Base-by-base conservation (phyloP, 92 coral and sea anemone species). In the Epizoanthus ramosus region DNA sequence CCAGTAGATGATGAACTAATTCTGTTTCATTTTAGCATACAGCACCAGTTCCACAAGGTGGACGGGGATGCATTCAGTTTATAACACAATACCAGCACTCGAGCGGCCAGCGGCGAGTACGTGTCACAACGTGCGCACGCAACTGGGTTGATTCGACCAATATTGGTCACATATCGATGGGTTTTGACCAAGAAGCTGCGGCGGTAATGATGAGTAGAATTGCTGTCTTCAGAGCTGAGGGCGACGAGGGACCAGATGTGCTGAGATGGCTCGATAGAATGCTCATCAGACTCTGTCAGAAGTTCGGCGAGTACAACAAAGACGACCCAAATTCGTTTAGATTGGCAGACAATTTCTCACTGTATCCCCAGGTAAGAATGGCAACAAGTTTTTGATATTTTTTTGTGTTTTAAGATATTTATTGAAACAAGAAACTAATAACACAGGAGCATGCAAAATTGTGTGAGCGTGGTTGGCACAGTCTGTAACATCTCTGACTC, bases 11-110 rank as follows among this genome's bases (percentile, higher is more conserved):
- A 28, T 28, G 31, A 28, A 28, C 31, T 37, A 23, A 28, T 73
- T 33, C 19, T n/a, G 31, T 14, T 53, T 53, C 3, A 17, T 39
- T 57, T 2, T 79, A 95, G 95, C 98, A 94, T 89, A 95, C 98
- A 21, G 98, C 98, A 3, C 98, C 98, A 63, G 98, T 95, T 14
- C 98, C 98, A 18, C 98, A 95, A 54, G 98, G 98, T 28, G 98
- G 98, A 4, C 89, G 98, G 33, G 98, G 98, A 10, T 92, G 96
- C 64, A 79, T 95, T 58, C 98, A 95, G 80, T 95, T 95, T 58
- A 92, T 95, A 64, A 95, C 98, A 41, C 98, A 95, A 79, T 95
- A 95, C 89, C 98, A 95, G 66, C 98, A 95, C 79, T 94, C 98
- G 7, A 95, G 98, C 69, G 98, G 98, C 50, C 98, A 95, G 88